These are phyloP conservation scores for Octopus bimaculoides DNA, from an alignment of 1,140 invertebrate genomes.

Conservation along the genomic window DNA sequence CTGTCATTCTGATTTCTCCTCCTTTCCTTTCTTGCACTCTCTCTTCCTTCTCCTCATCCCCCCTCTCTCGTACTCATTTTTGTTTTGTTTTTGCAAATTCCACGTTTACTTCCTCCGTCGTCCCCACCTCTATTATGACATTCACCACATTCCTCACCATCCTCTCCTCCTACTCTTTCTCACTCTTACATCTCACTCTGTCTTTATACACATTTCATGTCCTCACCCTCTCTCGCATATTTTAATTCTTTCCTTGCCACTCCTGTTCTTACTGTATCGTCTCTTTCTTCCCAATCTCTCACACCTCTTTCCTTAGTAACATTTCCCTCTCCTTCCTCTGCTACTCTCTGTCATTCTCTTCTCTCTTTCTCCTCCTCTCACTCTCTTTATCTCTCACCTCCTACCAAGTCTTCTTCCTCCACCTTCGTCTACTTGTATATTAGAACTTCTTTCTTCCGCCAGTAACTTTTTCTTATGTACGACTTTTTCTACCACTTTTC, in stretches of 20 bases:
- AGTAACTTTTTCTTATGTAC: conserved; percentile 2
- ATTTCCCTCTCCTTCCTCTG: conserved; percentile 12
- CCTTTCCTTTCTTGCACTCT: neutral
- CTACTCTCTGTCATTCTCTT: neutral
- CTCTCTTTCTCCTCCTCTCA: neutral
- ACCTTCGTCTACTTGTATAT: neutral
- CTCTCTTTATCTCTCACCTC: conserved; percentile 8
- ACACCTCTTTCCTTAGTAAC: neutral
- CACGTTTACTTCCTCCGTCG: neutral
- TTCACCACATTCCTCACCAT: neutral
- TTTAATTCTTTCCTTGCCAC: conserved; percentile 8
- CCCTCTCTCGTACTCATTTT: neutral
- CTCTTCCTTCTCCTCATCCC: neutral
- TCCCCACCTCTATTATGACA: conserved; percentile 7
- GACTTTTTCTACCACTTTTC: conserved; percentile 21
- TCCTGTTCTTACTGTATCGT: conserved; percentile 7
- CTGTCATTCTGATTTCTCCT: neutral
- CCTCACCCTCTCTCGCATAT: neutral
- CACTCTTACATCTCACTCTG: neutral
- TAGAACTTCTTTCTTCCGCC: conserved; percentile 1
- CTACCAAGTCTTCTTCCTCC: neutral
- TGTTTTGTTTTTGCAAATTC: conserved; percentile 9
- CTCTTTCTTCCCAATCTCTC: neutral
- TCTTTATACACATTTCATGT: neutral
- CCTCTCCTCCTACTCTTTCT: neutral